Evolutionary conservation across 2,113 vertebrate genomes (phyloP).

Genomic region (Prietella phreatophila): DNA sequence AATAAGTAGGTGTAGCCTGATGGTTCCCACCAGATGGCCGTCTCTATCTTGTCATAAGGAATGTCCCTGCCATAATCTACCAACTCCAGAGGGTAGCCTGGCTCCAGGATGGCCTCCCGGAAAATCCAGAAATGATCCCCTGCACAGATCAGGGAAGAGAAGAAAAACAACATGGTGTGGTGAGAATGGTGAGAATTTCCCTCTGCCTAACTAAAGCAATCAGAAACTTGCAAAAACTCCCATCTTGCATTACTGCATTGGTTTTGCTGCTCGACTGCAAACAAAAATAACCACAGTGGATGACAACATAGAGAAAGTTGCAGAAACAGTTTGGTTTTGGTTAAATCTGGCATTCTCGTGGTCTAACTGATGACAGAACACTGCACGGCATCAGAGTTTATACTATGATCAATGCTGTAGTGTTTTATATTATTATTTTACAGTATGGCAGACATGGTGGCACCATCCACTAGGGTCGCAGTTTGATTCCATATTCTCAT

Average conservation of each 20-base stretch:
- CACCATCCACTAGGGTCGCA: conserved; percentile 45
- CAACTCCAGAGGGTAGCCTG: conserved; percentile 85
- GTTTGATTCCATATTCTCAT: conserved; percentile 46
- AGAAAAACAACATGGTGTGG: not conserved
- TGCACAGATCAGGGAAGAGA: conserved; percentile 53
- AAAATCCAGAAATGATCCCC: conserved; percentile 91
- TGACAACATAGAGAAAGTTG: conserved; percentile 15
- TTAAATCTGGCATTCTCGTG: conserved; percentile 48
- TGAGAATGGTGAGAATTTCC: conserved; percentile 31
- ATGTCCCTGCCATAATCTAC: conserved; percentile 83
- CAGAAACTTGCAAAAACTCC: conserved; percentile 41
- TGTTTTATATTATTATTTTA: conserved; percentile 55
- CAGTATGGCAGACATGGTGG: conserved; percentile 58
- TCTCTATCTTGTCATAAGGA: conserved; percentile 86
- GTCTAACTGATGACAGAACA: conserved; percentile 3
- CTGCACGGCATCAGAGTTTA: not conserved
- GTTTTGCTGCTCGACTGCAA: not conserved
- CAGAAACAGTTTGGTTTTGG: conserved; percentile 49
- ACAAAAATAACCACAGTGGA: conserved; percentile 15
- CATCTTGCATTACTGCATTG: conserved; percentile 15
- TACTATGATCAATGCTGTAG: not conserved
- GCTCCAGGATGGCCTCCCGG: conserved; percentile 90
- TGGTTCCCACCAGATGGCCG: conserved; percentile 95
- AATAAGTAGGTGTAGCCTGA: conserved; percentile 94
- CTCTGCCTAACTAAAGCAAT: not conserved